Evolutionary conservation across 2,888 invertebrate species (phyloP).

Genomic region (Caenorhabditis sulstoni): DNA sequence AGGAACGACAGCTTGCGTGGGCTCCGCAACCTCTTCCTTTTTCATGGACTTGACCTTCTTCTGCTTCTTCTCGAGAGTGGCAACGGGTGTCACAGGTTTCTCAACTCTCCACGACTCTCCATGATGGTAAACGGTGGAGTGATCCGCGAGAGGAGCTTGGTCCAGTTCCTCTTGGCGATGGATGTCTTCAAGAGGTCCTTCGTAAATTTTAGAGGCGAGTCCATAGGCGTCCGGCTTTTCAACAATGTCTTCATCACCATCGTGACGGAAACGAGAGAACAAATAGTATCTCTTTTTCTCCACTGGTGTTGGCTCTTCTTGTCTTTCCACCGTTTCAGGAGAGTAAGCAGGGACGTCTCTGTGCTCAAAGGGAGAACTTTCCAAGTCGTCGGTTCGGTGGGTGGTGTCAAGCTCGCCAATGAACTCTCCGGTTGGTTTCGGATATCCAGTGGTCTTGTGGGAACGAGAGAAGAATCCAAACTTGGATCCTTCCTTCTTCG

Average conservation of each 20-base stretch:
- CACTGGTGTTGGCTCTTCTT: constrained; percentile 28
- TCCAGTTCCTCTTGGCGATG: constrained; percentile 31
- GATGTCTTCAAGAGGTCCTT: constrained; percentile 48
- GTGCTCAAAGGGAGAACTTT: constrained; percentile 38
- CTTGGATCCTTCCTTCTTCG: constrained; percentile 22
- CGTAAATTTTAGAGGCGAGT: constrained; percentile 34
- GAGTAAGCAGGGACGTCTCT: constrained; percentile 35
- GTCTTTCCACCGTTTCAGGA: too few species aligned
- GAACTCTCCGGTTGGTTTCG: too few species aligned
- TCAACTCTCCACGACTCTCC: constrained; percentile 35
- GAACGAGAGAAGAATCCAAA: constrained; percentile 43
- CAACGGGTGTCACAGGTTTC: constrained; percentile 13
- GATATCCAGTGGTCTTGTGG: constrained; percentile 18
- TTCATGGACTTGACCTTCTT: constrained; percentile 38
- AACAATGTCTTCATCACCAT: constrained; percentile 61
- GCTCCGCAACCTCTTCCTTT: constrained; percentile 27
- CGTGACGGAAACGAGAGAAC: constrained; percentile 50
- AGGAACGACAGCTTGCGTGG: constrained; percentile 26
- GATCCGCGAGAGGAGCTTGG: constrained; percentile 23
- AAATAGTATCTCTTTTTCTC: constrained; percentile 36
- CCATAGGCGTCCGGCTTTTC: constrained; percentile 52
- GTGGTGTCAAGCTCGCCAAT: constrained; percentile 49
- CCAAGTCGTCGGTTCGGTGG: constrained; percentile 42
- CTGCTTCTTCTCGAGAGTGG: constrained; percentile 7
- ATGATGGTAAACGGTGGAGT: constrained; percentile 55